phyloP scores from a whole-genome alignment of 2,113 vertebrate genomes.

The Callaeas wilsoni region DNA sequence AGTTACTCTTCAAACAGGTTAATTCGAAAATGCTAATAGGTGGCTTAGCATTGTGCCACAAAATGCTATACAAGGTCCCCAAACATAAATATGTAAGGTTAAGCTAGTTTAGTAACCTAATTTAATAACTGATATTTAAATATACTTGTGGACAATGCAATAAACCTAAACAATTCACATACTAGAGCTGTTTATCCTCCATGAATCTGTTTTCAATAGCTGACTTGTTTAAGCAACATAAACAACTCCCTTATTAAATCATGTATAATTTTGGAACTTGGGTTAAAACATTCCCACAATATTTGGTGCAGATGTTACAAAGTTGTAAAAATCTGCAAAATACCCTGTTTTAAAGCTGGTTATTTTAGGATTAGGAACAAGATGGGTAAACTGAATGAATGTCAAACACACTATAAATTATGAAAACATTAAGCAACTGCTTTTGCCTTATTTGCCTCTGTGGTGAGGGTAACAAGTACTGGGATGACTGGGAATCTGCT shows the following conservation, averaged over 20 bases:
- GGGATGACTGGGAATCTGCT: background rate
- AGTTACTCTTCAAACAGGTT: background rate
- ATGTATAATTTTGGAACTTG: conserved; percentile 35
- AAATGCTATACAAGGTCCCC: background rate
- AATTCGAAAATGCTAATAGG: background rate
- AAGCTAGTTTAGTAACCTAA: background rate
- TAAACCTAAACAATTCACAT: conserved; percentile 18
- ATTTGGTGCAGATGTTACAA: conserved; percentile 51
- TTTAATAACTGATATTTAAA: conserved; percentile 13
- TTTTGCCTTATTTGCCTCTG: background rate
- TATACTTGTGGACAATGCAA: background rate
- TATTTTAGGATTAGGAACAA: conserved; percentile 25
- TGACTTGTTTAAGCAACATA: conserved; percentile 47
- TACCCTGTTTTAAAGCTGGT: background rate
- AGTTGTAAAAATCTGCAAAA: conserved; percentile 26
- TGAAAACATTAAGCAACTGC: background rate
- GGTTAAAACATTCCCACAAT: conserved; percentile 21
- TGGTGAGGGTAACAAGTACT: background rate
- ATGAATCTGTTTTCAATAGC: conserved; percentile 49
- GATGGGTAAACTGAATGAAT: background rate
- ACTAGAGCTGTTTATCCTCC: background rate
- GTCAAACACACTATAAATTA: background rate
- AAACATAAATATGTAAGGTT: background rate
- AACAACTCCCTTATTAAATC: conserved; percentile 46
- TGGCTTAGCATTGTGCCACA: background rate